phyloP scores from a whole-genome alignment of 2,797 vertebrate genomes.

The Propithecus perrieri region DNA sequence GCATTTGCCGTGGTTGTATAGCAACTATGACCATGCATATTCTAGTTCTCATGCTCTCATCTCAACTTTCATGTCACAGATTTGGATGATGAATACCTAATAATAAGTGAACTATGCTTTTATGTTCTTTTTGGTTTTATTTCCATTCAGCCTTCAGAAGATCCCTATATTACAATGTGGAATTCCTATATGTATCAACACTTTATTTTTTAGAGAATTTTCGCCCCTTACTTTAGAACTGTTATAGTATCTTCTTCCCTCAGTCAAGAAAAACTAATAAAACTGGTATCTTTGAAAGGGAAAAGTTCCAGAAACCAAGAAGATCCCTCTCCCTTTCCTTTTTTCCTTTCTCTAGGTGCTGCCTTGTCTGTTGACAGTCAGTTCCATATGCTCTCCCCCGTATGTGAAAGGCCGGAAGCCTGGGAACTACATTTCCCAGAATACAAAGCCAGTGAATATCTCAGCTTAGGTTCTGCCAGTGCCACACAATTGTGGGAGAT shows the following conservation, averaged over 20 bases:
- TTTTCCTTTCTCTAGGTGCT: not conserved
- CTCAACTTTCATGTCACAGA: not conserved
- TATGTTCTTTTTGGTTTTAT: not conserved
- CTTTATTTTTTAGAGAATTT: not conserved
- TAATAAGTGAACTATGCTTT: not conserved
- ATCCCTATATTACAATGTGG: not conserved
- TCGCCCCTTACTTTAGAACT: not conserved
- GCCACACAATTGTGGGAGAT: not conserved
- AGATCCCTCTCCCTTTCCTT: not conserved
- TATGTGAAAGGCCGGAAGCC: not conserved
- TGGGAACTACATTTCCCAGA: not conserved
- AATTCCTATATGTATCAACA: not conserved
- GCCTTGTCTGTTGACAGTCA: not conserved
- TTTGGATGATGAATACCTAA: not conserved
- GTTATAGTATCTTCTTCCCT: not conserved
- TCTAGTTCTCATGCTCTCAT: not conserved
- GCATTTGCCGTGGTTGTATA: not conserved
- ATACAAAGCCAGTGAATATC: not conserved
- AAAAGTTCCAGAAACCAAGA: slow-evolving; percentile 7
- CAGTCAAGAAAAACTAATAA: not conserved
- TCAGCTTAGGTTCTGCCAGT: not conserved
- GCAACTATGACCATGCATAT: not conserved
- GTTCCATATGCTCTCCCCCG: not conserved
- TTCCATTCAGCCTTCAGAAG: not conserved
- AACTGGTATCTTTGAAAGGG: not conserved